A percentile compares a stretch with the other conserved stretches of the same genome.
These are phyloP conservation scores for Columba livia DNA, from an alignment of 2,113 vertebrate genomes.

Conservation along the genomic window DNA sequence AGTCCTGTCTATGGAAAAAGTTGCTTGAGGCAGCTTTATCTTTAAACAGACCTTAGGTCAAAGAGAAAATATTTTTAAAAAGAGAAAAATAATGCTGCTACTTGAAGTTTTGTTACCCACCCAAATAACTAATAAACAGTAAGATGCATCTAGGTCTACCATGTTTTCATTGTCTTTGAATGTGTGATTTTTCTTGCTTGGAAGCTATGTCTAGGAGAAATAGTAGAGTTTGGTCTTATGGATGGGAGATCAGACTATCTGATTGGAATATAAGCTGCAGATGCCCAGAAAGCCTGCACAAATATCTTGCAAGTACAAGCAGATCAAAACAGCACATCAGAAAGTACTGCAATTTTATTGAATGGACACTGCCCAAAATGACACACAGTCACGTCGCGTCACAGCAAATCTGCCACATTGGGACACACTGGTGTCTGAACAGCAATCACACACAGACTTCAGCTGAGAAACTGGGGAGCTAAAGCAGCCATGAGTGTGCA, in stretches of 20 bases:
- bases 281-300: background rate
- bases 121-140: background rate
- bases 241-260: background rate
- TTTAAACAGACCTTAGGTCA: background rate
- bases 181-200: background rate
- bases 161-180: background rate
- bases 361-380: background rate
- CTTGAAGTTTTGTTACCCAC: background rate
- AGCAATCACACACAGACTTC: background rate
- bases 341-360: background rate
- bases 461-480: background rate
- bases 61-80: background rate
- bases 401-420: background rate
- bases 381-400: background rate
- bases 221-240: background rate
- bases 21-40: background rate
- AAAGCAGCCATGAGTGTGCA: background rate
- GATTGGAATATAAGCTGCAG: background rate
- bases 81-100: background rate
- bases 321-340: background rate
- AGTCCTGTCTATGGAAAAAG: background rate
- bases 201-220: background rate
- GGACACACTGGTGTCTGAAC: background rate
- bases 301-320: background rate
- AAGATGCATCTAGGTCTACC: background rate